phyloP scores from a whole-genome alignment of 1,140 invertebrate genomes.

The Araneus ventricosus region DNA sequence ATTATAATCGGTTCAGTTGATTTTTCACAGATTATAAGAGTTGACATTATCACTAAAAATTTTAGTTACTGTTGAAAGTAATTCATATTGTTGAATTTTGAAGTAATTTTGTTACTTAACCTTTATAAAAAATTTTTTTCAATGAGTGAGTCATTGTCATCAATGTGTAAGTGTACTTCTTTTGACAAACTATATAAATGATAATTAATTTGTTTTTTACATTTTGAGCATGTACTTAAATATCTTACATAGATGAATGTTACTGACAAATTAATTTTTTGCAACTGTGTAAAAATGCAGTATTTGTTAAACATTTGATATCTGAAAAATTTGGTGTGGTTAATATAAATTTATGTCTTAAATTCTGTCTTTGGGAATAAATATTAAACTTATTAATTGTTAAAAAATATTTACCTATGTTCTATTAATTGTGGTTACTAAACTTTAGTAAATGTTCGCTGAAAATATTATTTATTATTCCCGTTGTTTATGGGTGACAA shows the following conservation, averaged over 20 bases:
- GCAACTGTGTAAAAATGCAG: not conserved
- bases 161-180: not conserved
- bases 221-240: slow-evolving; percentile 31
- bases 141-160: not conserved
- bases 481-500: slow-evolving; percentile 46
- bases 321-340: not conserved
- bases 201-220: not conserved
- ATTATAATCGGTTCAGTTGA: slow-evolving; percentile 45
- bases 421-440: slow-evolving; percentile 42
- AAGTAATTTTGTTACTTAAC: slow-evolving; percentile 54
- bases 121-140: not conserved
- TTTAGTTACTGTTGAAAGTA: slow-evolving; percentile 64
- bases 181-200: not conserved
- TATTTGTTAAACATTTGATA: slow-evolving; percentile 6
- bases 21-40: slow-evolving; percentile 55
- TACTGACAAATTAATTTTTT: slow-evolving; percentile 13
- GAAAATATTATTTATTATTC: slow-evolving; percentile 59
- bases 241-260: not conserved
- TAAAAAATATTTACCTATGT: slow-evolving; percentile 27
- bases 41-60: slow-evolving; percentile 38
- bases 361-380: not conserved
- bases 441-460: slow-evolving; percentile 50
- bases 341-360: not conserved
- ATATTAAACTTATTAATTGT: slow-evolving; percentile 34
- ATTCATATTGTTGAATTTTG: slow-evolving; percentile 48